Evolutionary conservation across 2,888 invertebrate genomes (phyloP).

Genomic region (Parnassius apollo): DNA sequence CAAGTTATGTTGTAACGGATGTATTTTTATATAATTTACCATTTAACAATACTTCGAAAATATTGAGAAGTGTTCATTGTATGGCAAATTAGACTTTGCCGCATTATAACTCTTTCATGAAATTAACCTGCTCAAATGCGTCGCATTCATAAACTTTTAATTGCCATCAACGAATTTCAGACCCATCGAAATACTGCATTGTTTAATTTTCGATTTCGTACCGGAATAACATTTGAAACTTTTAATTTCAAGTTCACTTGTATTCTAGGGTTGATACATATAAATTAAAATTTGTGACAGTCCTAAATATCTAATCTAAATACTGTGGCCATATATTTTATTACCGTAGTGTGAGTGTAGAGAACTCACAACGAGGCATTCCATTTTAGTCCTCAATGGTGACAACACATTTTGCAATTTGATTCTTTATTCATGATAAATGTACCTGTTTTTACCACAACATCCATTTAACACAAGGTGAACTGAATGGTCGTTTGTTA

Average conservation of each 20-base stretch:
- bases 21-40: too few species aligned
- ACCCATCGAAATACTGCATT: constrained; percentile 69
- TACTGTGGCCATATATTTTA: too few species aligned
- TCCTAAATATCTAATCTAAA: neutral
- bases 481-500: too few species aligned
- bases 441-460: too few species aligned
- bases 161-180: constrained; percentile 66
- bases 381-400: too few species aligned
- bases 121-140: constrained; percentile 32
- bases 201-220: constrained; percentile 63
- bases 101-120: constrained; percentile 15
- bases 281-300: neutral
- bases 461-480: too few species aligned
- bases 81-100: constrained; percentile 11
- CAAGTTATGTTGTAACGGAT: too few species aligned
- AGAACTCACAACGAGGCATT: too few species aligned
- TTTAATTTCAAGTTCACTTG: constrained; percentile 19
- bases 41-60: neutral
- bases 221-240: constrained; percentile 29
- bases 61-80: constrained; percentile 15
- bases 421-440: too few species aligned
- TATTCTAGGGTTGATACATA: neutral
- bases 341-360: too few species aligned
- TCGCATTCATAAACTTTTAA: constrained; percentile 68
- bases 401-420: too few species aligned